Percentiles rank a stretch among this genome's conserved stretches.
phyloP scores from a whole-genome alignment of 2,797 vertebrate genomes.

The Rachycentron canadum region DNA sequence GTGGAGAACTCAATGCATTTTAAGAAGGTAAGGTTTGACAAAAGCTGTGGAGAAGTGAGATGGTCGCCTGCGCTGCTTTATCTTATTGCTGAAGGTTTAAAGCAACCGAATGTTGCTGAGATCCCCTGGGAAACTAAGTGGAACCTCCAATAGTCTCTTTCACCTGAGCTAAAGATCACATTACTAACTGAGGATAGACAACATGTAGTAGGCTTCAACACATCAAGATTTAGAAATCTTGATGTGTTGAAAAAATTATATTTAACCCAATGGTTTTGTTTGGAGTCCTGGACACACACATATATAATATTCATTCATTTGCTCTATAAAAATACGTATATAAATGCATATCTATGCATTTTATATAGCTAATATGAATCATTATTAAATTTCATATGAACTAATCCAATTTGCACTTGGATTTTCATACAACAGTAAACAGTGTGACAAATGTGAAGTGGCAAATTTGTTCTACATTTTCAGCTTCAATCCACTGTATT shows the following conservation, averaged over 20 bases:
- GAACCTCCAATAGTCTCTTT: slow-evolving; percentile 34
- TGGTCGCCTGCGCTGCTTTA: slow-evolving; percentile 30
- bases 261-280: not conserved
- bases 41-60: slow-evolving; percentile 28
- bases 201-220: not conserved
- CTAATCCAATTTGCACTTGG: slow-evolving; percentile 38
- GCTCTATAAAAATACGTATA: no score
- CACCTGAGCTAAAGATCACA: slow-evolving; percentile 43
- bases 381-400: slow-evolving; percentile 38
- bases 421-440: slow-evolving; percentile 23
- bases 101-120: slow-evolving; percentile 14
- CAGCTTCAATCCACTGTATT: slow-evolving; percentile 12
- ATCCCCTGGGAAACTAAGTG: slow-evolving; percentile 22
- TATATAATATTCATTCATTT: no score
- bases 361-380: slow-evolving; percentile 37
- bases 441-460: slow-evolving; percentile 20
- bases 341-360: slow-evolving; percentile 33
- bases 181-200: slow-evolving; percentile 4
- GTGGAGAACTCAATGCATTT: slow-evolving; percentile 59
- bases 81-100: slow-evolving; percentile 45
- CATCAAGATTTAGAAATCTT: no score
- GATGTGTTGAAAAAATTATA: no score
- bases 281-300: not conserved
- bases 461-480: slow-evolving; percentile 10
- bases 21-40: slow-evolving; percentile 46